Evolutionary conservation across 2,113 vertebrate genomes (phyloP), one percentile per base, ranked within the genome.

Genomic region (Montifringilla adamsi): DNA sequence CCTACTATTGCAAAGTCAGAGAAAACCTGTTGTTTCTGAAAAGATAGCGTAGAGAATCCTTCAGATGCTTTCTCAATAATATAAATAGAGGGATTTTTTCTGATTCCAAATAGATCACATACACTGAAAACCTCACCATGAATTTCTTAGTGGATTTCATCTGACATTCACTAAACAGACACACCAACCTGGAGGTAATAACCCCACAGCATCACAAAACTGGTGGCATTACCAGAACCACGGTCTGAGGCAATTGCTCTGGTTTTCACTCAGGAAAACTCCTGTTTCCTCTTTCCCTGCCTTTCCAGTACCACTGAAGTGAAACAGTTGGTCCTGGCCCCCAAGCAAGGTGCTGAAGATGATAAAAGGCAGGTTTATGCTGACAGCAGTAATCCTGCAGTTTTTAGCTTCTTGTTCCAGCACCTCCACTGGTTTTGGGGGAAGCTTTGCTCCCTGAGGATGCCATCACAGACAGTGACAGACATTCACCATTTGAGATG

Each of bases 181-280:
- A 24, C 22, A 33, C 8, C 23, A 28, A 2, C 52, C 55, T 75
- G 80, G 28, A 64, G 22, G 67, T 55, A 43, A 14, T 27, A 33
- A n/a, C 13, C 31, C n/a, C 31, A 8, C 23, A 44, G 66, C 3
- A 11, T 85, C 46, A 53, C 82, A 79, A 53, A 73, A 20, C 39
- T 21, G 27, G 7, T 20, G 1, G 33, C 43, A 10, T 70, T 66
- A 16, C 26, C 72, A 49, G 72, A 64, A 27, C 41, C 47, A 7
- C 0, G 0, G 17, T 39, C 37, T 60, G n/a, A 30, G 70, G 35
- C 27, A 37, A 9, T 55, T 8, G 2, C 23, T 72, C 49, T 58
- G 21, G 3, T 69, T 91, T 83, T 60, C 21, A 5, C 69, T 67
- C 6, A 6, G 66, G 66, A 50, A 46, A 84, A 18, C 21, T 69